Evolutionary conservation across 2,113 vertebrate genomes (phyloP), one percentile per base, ranked within the genome.

Genomic region (Otis tarda): DNA sequence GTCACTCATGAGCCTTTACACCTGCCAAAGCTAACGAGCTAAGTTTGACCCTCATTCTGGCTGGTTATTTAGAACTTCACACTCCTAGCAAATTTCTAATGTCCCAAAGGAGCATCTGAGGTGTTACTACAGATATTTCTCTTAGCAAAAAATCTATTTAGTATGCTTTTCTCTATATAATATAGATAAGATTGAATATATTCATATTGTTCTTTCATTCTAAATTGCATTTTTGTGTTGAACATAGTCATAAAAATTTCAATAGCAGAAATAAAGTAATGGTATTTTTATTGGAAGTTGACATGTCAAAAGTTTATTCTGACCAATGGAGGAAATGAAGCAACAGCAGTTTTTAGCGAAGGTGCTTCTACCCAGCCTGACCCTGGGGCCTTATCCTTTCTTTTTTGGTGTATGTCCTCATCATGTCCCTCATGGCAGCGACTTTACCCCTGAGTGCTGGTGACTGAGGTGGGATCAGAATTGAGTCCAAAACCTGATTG

Each of bases 1-100:
- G 89, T 93, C 93, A 90, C 31, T 93, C 81, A 50, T 8, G 35
- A 94, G 69, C 74, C 74, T 89, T 89, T 79, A 47, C 75, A 89
- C 37, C 87, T 93, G 89, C 91, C 87, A 94, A 61, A 95, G 74
- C 14, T 91, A 84, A 91, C 4, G 17, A 94, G 93, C 61, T 28
- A 24, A 56, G 45, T 71, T 93, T 93, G 87, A 85, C 89, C 86
- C 74, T 79, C 84, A 37, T 95, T 84, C 81, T 84, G n/a, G 33
- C 2, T 7, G 52, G 9, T 89, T 94, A 65, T 92, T 89, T 89
- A 78, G 87, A 71, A 67, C 81, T 94, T 94, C 87, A 53, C 43
- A 37, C 69, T 92, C 71, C 50, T n/a, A 53, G 57, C 69, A 87
- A 80, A 56, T 78, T 89, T 87, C 37, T 59, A 7, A 41, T 35